A percentile compares a stretch with the other conserved stretches of the same genome.
Conservation (phyloP, 1,140 invertebrate genomes). For the Galendromus occidentalis region DNA sequence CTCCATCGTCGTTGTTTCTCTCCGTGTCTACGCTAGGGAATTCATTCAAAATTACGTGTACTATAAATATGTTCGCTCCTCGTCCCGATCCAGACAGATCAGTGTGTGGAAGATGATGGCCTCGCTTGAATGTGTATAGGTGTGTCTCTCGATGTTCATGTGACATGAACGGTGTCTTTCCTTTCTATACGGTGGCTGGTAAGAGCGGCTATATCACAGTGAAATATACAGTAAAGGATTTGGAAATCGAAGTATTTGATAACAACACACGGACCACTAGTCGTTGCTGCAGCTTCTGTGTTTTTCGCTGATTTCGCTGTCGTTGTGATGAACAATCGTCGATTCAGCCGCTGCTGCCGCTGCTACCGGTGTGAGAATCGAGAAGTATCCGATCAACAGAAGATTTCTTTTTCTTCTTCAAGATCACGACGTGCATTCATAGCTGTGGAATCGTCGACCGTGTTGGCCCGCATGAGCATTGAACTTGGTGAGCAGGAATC, state of each 20-base stretch:
- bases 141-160: too few species aligned
- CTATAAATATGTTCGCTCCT: too few species aligned
- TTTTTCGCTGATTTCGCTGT: not conserved
- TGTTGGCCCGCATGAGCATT: not conserved
- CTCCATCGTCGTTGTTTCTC: too few species aligned
- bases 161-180: too few species aligned
- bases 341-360: not conserved
- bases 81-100: too few species aligned
- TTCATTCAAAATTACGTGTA: too few species aligned
- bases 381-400: not conserved
- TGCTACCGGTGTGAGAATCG: not conserved
- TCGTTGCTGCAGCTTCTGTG: not conserved
- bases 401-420: conserved; percentile 8
- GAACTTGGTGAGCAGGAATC: not conserved
- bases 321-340: not conserved
- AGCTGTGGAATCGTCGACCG: not conserved
- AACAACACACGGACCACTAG: not conserved
- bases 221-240: not conserved
- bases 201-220: conserved; percentile 4
- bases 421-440: not conserved
- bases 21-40: too few species aligned
- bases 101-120: too few species aligned
- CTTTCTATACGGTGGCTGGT: too few species aligned
- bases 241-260: too few species aligned
- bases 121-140: too few species aligned